Base-by-base conservation (phyloP, 2,113 vertebrate genomes). In the Coryphaenoides rupestris region DNA sequence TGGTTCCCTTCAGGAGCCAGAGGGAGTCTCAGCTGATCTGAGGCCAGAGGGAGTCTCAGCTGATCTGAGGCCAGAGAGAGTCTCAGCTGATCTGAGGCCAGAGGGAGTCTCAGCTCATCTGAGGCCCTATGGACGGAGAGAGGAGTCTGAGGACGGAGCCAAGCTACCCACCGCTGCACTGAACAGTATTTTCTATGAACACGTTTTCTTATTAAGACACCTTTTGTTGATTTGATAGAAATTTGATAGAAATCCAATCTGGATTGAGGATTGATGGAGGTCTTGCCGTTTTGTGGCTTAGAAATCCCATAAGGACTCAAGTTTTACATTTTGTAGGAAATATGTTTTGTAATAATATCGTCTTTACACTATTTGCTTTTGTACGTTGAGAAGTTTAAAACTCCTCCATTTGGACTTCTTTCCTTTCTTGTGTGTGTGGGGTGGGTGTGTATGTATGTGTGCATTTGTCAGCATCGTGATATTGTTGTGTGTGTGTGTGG, bases 11-110 rank as follows among this genome's bases (percentile, higher is more conserved):
- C 63, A 60, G 55, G 46, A 71, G 71, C 16, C 4, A 4, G 65
- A 65, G 75, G 68, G 79, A 83, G 71, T 79, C 80, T 0, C 60
- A 63, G 59, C 65, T 84, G 24, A 86, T 84, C 68, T 86, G 66
- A 80, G 9, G 0, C 21, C 1, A 23, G 55, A 16, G 40, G n/a
- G 79, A 82, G 73, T 79, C 80, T 0, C 61, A 62, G 58, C 66
- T 84, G 24, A 86, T 84, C 68, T 86, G 66, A 80, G 9, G 0
- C 21, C 1, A 23, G 55, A 16, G 40, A n/a, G 79, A 82, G 73
- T 79, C 80, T 0, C 61, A 62, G 58, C 66, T 84, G 28, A 86
- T 84, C 69, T 86, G 67, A 80, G 10, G 0, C 21, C 1, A 24
- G 55, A 17, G 45, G 13, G 77, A 83, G 73, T 79, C 80, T 0